Base-by-base conservation (phyloP, 2,888 invertebrate genomes). In the Orthosia cruda region DNA sequence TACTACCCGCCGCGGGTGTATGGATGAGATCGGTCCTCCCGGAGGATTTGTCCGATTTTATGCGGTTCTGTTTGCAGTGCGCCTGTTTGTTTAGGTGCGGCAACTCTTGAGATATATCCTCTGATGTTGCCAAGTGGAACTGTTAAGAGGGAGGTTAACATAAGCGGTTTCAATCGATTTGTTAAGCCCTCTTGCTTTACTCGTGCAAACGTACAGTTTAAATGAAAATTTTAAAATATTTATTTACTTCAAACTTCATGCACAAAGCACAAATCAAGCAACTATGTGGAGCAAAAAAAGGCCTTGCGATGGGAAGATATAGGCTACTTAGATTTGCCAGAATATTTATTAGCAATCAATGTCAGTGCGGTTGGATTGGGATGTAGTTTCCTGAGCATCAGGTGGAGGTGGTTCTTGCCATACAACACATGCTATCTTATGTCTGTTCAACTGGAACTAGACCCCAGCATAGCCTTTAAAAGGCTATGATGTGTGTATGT, bases 1-100 rank as follows among this genome's bases (percentile, higher is more conserved):
- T 45, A 18, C n/a, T 54, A 47, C 55, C 52, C 74, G 58, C 63
- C 55, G 32, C 32, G 40, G 40, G 40, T 47, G 64, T 55, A 23
- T 32, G 75, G 23, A 45, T 50, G 69, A 76, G 62, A 49, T 63
- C 62, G 81, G 55, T 68, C 15, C 59, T 83, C 67, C 54, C 65
- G 32, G 2, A 20, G 79, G 74, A 66, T 70, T 67, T 67, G 66
- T 63, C 55, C 61, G 59, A 61, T 80, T 52, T 65, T 45, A 64
- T 68, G 58, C 54, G 81, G 67, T 26, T 11, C 45, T 74, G 74
- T 80, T 78, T 80, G 74, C 65, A 26, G 40, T 26, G 26, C 52
- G n/a, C 40, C 40, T 72, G 64, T 77, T 70, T 77, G 16, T 61
- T 77, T 73, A 80, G 77, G 77, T 55, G 70, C 45, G 70, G 49